These are phyloP conservation scores for Syngnathus typhle DNA, from an alignment of 2,113 vertebrate genomes.

Conservation along the genomic window DNA sequence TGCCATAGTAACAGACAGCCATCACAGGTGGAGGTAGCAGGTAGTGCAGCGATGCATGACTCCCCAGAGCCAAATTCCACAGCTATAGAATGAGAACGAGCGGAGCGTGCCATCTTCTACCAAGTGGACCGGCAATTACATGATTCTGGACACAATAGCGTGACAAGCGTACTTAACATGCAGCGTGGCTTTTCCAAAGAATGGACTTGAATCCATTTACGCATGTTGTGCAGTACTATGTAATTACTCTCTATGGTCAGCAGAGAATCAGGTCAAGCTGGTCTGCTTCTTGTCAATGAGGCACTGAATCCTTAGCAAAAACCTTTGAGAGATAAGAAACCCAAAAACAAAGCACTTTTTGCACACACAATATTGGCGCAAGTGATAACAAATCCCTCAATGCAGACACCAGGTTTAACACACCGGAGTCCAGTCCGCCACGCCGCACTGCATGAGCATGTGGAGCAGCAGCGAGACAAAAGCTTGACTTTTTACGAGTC, in stretches of 20 bases:
- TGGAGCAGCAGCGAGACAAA: constrained; percentile 25
- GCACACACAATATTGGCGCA: not conserved
- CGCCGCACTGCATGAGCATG: constrained; percentile 29
- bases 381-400: not conserved
- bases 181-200: constrained; percentile 29
- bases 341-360: constrained; percentile 13
- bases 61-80: constrained; percentile 52
- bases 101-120: constrained; percentile 25
- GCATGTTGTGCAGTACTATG: constrained; percentile 29
- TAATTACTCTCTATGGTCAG: constrained; percentile 19
- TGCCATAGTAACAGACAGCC: constrained; percentile 73
- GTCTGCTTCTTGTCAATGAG: constrained; percentile 33
- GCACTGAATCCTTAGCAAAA: constrained; percentile 1
- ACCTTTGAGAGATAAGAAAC: too few relatives aligned
- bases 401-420: not conserved
- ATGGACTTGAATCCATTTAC: constrained; percentile 11
- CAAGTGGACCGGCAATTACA: constrained; percentile 19
- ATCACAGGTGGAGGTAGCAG: constrained; percentile 71
- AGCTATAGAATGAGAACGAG: constrained; percentile 50
- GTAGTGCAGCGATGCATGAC: constrained; percentile 60
- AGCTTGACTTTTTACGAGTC: constrained; percentile 16
- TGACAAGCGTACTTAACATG: constrained; percentile 17
- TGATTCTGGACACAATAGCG: constrained; percentile 11
- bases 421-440: constrained; percentile 11
- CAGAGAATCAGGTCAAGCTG: constrained; percentile 9